Evolutionary conservation across 2,113 vertebrate genomes (phyloP).

Genomic region (Misgurnus anguillicaudatus): DNA sequence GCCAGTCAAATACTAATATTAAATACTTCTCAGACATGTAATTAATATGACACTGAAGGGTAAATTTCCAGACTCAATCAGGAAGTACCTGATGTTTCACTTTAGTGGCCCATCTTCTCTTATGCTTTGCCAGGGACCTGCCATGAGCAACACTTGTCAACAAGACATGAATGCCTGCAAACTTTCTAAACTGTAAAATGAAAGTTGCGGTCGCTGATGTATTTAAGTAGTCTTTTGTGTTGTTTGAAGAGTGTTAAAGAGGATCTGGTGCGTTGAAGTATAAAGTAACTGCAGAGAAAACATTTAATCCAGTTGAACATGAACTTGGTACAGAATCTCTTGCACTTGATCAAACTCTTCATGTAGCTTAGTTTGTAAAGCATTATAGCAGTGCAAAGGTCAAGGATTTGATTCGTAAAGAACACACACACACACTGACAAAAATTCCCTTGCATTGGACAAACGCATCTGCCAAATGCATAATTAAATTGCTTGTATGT

Average conservation of each 20-base stretch:
- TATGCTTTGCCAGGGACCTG: slow-evolving; percentile 39
- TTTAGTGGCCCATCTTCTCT: slow-evolving; percentile 31
- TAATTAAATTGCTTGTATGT: no score
- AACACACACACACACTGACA: no score
- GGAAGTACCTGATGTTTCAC: slow-evolving; percentile 23
- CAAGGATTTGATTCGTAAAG: no score
- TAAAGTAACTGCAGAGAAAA: slow-evolving; percentile 23
- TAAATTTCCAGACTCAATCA: slow-evolving; percentile 38
- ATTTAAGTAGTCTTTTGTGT: slow-evolving; percentile 20
- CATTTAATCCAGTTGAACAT: slow-evolving; percentile 7
- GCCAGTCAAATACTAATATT: neutral
- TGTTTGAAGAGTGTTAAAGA: slow-evolving; percentile 22
- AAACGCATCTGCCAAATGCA: no score
- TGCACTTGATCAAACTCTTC: neutral
- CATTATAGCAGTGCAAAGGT: neutral
- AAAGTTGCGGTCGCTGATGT: slow-evolving; percentile 20
- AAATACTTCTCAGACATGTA: slow-evolving; percentile 8
- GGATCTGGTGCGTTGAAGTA: slow-evolving; percentile 22
- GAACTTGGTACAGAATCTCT: neutral
- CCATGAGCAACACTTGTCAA: slow-evolving; percentile 49
- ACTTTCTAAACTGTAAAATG: slow-evolving; percentile 3
- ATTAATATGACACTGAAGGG: slow-evolving; percentile 34
- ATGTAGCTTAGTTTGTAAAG: neutral
- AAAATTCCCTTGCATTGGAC: no score
- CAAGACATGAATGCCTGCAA: slow-evolving; percentile 21